These are phyloP conservation scores for Poecile atricapillus DNA, from an alignment of 2,113 vertebrate genomes.

Conservation along the genomic window DNA sequence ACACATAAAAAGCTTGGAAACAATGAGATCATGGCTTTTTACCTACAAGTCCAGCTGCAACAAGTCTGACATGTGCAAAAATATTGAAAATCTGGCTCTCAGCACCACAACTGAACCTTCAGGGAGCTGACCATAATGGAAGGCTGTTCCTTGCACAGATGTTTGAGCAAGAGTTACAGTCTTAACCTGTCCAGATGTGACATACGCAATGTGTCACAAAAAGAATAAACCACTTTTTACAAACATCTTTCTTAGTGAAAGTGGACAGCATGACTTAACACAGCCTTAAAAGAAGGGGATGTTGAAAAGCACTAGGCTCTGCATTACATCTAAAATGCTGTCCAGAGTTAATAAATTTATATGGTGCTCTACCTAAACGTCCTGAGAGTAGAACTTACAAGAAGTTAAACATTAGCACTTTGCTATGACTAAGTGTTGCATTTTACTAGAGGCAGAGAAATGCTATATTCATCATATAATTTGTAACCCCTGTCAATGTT, in stretches of 20 bases:
- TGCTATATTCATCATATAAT: not conserved
- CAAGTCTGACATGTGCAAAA: not conserved
- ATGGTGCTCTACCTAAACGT: not conserved
- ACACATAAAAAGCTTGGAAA: not conserved
- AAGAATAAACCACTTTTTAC: not conserved
- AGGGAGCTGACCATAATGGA: not conserved
- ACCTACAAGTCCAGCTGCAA: not conserved
- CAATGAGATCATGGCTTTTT: not conserved
- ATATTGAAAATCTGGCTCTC: not conserved
- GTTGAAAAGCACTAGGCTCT: slow-evolving; percentile 2
- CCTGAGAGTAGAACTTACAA: slow-evolving; percentile 29
- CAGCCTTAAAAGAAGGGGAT: not conserved
- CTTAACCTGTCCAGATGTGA: not conserved
- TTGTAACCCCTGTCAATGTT: not conserved
- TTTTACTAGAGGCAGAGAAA: slow-evolving; percentile 29
- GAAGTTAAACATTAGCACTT: slow-evolving; percentile 35
- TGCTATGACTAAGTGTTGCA: slow-evolving; percentile 21
- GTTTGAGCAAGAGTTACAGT: not conserved
- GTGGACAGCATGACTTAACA: not conserved
- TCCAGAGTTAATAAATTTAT: slow-evolving; percentile 39
- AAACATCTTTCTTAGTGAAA: not conserved
- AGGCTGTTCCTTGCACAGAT: not conserved
- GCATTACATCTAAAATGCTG: not conserved
- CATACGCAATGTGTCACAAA: not conserved
- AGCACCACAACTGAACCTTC: not conserved